These are phyloP conservation scores for Tigriopus japonicus DNA, from an alignment of 1,140 invertebrate genomes.

Conservation along the genomic window DNA sequence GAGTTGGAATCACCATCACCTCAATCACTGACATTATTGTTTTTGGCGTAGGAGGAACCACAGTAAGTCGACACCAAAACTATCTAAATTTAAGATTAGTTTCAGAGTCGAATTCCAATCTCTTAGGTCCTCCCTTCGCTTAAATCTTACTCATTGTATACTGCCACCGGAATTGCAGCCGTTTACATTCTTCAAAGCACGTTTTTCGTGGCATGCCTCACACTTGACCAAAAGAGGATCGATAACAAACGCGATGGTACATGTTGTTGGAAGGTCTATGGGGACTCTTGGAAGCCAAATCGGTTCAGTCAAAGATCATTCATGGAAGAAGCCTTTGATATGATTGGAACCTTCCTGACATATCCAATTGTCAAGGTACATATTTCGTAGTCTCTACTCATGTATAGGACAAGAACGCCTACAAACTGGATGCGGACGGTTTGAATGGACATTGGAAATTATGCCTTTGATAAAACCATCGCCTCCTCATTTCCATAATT, in stretches of 20 bases:
- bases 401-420: too few relatives aligned
- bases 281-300: conserved; percentile 27
- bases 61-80: conserved; percentile 19
- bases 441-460: too few relatives aligned
- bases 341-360: conserved; percentile 26
- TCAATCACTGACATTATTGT: conserved; percentile 44
- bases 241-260: conserved; percentile 30
- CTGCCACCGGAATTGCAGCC: conserved; percentile 30
- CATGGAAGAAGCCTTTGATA: conserved; percentile 29
- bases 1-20: conserved; percentile 44
- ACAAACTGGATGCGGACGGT: too few relatives aligned
- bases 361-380: conserved; percentile 28
- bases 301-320: conserved; percentile 26
- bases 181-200: conserved; percentile 34
- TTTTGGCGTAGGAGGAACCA: conserved; percentile 40
- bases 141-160: conserved; percentile 32
- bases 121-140: conserved; percentile 27
- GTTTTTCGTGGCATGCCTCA: conserved; percentile 36
- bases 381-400: too few relatives aligned
- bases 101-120: too few relatives aligned
- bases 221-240: conserved; percentile 32
- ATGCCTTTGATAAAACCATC: too few relatives aligned
- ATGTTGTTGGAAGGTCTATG: conserved; percentile 23
- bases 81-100: too few relatives aligned
- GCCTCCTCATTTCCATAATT: too few relatives aligned